phyloP scores from a whole-genome alignment of 2,797 vertebrate genomes.

The Enteromius treurensis region DNA sequence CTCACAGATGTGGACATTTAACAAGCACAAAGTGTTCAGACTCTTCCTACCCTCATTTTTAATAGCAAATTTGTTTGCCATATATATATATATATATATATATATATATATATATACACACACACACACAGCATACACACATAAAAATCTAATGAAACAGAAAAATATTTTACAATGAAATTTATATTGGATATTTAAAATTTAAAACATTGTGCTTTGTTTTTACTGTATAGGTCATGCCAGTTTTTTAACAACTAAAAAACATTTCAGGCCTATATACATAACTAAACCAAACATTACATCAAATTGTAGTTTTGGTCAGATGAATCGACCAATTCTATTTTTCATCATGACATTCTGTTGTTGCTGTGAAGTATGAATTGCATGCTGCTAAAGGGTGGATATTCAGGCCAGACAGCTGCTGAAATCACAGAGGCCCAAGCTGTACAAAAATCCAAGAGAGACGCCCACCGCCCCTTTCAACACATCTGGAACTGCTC shows the following conservation, averaged over 20 bases:
- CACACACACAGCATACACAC: no score
- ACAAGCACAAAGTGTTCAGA: neutral
- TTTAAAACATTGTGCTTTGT: neutral
- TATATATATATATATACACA: no score
- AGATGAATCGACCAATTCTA: neutral
- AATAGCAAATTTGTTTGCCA: neutral
- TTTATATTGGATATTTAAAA: neutral
- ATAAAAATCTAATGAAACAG: neutral
- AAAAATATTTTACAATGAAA: neutral
- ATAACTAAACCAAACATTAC: neutral
- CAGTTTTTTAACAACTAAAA: neutral
- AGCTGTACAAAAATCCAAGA: neutral
- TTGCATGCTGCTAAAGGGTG: constrained; percentile 20
- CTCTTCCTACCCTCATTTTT: neutral
- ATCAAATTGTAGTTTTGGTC: constrained; percentile 1
- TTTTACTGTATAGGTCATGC: neutral
- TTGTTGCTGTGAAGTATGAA: constrained; percentile 19
- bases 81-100: neutral
- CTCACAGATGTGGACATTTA: neutral
- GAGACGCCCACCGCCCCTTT: neutral
- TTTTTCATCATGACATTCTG: neutral
- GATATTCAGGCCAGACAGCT: neutral
- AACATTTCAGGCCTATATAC: neutral
- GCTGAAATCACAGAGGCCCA: neutral
- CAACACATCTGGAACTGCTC: constrained; percentile 45